Evolutionary conservation across 2,797 vertebrate genomes (phyloP).

Genomic region (Cryptoprocta ferox): DNA sequence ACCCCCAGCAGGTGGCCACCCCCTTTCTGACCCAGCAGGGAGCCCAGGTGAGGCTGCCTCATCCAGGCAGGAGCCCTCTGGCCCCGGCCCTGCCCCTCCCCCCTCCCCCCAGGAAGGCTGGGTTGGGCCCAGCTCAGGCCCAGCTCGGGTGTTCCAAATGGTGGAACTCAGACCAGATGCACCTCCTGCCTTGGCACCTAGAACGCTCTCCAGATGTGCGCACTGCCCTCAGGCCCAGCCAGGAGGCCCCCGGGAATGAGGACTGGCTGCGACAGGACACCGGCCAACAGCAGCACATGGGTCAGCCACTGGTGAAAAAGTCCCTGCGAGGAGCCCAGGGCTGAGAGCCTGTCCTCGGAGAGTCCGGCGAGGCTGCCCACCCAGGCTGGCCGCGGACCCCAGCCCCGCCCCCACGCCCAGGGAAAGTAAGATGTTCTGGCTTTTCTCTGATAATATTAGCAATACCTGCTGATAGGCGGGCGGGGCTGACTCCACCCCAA

Average conservation of each 20-base stretch:
- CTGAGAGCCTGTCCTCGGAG: neutral
- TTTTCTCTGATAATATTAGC: neutral
- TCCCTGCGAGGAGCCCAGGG: neutral
- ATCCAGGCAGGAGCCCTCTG: neutral
- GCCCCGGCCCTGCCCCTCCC: too few relatives aligned
- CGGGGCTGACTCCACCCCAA: neutral
- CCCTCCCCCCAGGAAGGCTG: neutral
- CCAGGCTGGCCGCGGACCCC: neutral
- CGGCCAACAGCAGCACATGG: neutral
- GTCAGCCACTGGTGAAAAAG: too few relatives aligned
- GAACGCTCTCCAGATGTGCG: neutral
- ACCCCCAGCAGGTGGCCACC: too few relatives aligned
- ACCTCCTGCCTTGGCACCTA: neutral
- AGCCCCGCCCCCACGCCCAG: neutral
- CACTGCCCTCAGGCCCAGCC: neutral
- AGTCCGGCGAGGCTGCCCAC: too few relatives aligned
- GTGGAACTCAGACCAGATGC: neutral
- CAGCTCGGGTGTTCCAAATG: neutral
- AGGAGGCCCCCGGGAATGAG: neutral
- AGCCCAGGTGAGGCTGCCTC: too few relatives aligned
- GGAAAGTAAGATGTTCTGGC: neutral
- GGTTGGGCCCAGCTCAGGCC: neutral
- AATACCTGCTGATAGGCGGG: neutral
- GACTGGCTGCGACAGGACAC: neutral
- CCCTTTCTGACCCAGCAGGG: neutral